Base-by-base conservation (phyloP, 1,140 invertebrate species). In the Hesperophylax magnus region DNA sequence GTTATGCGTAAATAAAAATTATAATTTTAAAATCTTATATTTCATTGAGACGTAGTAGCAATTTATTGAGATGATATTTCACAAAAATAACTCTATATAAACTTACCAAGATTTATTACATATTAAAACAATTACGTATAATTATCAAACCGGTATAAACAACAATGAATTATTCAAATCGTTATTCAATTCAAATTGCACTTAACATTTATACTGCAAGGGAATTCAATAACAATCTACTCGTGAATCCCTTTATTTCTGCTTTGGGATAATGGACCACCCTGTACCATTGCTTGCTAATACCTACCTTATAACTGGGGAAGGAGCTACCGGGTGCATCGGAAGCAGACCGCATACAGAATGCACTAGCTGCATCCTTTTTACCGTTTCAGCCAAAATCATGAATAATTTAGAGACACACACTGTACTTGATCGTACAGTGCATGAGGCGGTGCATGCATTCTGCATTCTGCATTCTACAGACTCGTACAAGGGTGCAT, bases 321-420 rank as follows among this genome's bases (percentile, higher is more conserved):
- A 39, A 39, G 34, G 18, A 22, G 24, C 15, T 58, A 61, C 58
- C 20, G 58, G 58, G 58, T 67, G 63, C 63, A 67, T 31, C 31
- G 63, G 14, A 61, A 61, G 67, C 39, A 71, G 67, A 71, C 67
- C 67, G 67, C 67, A 71, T 71, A 71, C 67, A 71, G 39, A 71
- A 71, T 71, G 67, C 31, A 71, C 67, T 71, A 71, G 22, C 63
- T 52, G 67, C 34, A 52, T 71, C 39, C 67, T 71, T 71, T 71
- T 71, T 65, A 65, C 22, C 67, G 67, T 52, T 71, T n/a, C 67
- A 52, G n/a, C 34, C 67, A 47, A 71, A 71, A 52, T 47, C 67
- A 71, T 71, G 67, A 71, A 71, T 71, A 52, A 71, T 71, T 71
- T 71, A 71, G 65, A 18, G 39, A 22, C 63, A 34, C 63, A 65